Evolutionary conservation across 30 jellyfish, hydroid and myxozoan genomes (phyloP).

Genomic region (Phacellophora camtschatica): DNA sequence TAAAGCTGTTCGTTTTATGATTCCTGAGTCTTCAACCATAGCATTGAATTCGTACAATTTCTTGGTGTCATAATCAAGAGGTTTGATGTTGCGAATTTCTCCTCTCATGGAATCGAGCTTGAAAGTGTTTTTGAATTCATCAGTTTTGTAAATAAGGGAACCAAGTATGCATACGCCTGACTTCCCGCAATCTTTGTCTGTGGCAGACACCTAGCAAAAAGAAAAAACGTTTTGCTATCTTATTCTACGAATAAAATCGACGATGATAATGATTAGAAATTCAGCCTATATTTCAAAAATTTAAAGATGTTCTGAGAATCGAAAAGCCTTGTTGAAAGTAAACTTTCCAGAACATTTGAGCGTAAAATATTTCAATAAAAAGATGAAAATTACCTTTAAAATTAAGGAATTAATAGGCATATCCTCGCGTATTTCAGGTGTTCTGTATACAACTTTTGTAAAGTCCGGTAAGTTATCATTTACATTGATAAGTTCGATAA

Average conservation of each 20-base stretch:
- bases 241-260: no score
- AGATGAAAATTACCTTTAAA: constrained; percentile 44
- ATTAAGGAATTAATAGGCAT: constrained; percentile 52
- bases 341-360: no score
- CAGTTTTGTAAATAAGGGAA: constrained; percentile 69
- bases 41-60: constrained; percentile 71
- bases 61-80: constrained; percentile 84
- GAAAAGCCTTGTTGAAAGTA: no score
- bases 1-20: constrained; percentile 49
- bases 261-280: no score
- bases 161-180: constrained; percentile 91
- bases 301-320: no score
- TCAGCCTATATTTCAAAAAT: no score
- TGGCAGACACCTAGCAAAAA: constrained; percentile 66
- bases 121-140: constrained; percentile 69
- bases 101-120: constrained; percentile 86
- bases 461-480: constrained; percentile 88
- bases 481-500: constrained; percentile 69
- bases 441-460: constrained; percentile 67
- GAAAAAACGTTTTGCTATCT: no score
- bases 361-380: no score
- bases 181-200: constrained; percentile 86
- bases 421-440: constrained; percentile 65
- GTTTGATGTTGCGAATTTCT: constrained; percentile 72
- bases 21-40: constrained; percentile 85